phyloP scores from a whole-genome alignment of 2,888 invertebrate species.

The Nephrotoma appendiculata region DNA sequence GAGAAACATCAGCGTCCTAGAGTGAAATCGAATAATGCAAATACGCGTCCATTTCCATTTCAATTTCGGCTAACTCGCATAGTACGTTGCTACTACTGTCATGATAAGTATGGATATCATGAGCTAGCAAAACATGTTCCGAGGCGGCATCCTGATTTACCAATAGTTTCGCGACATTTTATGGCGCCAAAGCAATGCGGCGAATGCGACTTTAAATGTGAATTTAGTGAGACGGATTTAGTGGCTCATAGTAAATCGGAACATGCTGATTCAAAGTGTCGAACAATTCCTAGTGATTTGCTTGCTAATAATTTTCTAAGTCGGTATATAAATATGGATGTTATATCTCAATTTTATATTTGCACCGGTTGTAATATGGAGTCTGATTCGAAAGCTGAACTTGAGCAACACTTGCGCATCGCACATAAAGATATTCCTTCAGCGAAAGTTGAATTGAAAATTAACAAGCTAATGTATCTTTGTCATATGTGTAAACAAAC shows the following conservation, averaged over 20 bases:
- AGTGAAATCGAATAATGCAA: neutral
- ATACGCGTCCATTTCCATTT: neutral
- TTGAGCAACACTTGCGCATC: neutral
- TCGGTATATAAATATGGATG: neutral
- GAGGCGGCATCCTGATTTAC: neutral
- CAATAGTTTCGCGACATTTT: neutral
- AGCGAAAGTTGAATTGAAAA: neutral
- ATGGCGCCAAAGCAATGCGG: neutral
- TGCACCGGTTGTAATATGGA: neutral
- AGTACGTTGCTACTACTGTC: neutral
- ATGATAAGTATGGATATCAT: neutral
- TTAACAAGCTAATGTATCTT: neutral
- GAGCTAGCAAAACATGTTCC: neutral
- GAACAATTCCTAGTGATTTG: neutral
- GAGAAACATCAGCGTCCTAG: neutral
- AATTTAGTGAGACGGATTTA: neutral
- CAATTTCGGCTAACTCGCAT: neutral
- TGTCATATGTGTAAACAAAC: neutral
- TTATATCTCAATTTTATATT: neutral
- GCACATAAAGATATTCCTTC: neutral
- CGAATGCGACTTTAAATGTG: neutral
- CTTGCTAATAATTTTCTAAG: neutral
- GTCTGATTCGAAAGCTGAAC: neutral
- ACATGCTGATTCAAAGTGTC: neutral
- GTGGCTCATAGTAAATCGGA: neutral